These are phyloP conservation scores for Anolis carolinensis DNA, from an alignment of 2,113 vertebrate genomes.

Conservation along the genomic window DNA sequence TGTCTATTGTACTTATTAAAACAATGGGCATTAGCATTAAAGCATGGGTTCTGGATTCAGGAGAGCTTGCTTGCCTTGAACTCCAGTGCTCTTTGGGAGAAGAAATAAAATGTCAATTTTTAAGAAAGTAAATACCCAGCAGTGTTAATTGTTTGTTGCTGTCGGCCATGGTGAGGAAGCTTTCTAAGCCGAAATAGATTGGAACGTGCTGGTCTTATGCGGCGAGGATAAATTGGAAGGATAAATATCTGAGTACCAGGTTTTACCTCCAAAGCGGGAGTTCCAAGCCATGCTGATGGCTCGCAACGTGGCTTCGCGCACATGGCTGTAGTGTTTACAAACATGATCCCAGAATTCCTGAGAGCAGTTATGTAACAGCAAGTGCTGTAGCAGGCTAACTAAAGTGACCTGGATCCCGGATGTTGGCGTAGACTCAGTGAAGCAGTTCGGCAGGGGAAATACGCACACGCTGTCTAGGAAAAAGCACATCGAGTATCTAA, in stretches of 20 bases:
- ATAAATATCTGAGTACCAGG: conserved; percentile 58
- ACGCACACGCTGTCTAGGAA: background rate
- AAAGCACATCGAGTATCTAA: accelerated
- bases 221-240: conserved; percentile 26
- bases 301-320: conserved; percentile 73
- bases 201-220: background rate
- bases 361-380: conserved; percentile 71
- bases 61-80: background rate
- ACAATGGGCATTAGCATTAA: background rate
- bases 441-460: background rate
- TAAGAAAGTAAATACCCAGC: background rate
- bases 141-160: background rate
- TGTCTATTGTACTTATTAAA: conserved; percentile 40
- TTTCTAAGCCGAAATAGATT: background rate
- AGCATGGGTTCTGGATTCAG: background rate
- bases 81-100: conserved; percentile 21
- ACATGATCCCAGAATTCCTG: conserved; percentile 81
- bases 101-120: conserved; percentile 32
- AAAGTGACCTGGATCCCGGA: conserved; percentile 50
- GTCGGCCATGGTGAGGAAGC: background rate
- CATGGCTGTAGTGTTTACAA: conserved; percentile 86
- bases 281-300: conserved; percentile 63
- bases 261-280: conserved; percentile 71
- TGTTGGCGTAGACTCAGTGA: background rate
- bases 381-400: conserved; percentile 57